Base-by-base conservation (phyloP, 2,113 vertebrate species). In the Entosphenus tridentatus region DNA sequence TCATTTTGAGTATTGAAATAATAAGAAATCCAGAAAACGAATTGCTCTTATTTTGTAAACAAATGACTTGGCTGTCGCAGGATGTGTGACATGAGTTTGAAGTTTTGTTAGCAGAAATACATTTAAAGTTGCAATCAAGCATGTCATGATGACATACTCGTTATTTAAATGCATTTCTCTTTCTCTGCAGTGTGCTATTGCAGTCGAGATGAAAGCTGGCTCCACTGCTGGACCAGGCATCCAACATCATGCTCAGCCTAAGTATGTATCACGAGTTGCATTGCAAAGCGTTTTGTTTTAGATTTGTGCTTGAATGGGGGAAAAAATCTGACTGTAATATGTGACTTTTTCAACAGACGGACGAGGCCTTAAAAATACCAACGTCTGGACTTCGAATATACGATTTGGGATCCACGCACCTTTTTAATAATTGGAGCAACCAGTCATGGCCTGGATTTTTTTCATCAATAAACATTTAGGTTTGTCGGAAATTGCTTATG, bases 171-270 rank as follows among this genome's bases (percentile, higher is more conserved):
- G 9, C 9, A 39, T n/a, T n/a, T 1, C 8, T 39, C 67, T 78
- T 39, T 74, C 39, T 72, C 10, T 73, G 12, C 74, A 98, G 92
- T 98, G 92, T 16, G 84, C 90, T 0, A 78, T 92, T 72, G 90
- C 86, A 8, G 57, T 95, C 75, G 90, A 86, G 78, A 95, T 95
- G 89, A 86, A 76, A 73, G 84, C 89, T 2, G 89, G 93, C 10
- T 89, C 89, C 10, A 82, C 83, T 11, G 77, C 91, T 71, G 92
- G 87, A 21, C 84, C 89, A 8, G 84, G 86, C 3, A 84, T 79
- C 56, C 80, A 91, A 74, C 88, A 95, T 74, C 85, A 90, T 0
- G 89, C 80, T 65, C 80, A 83, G 72, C 83, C 82, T 56, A 98
- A 96, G 92, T 98, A 81, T 80, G 86, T 72, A 3, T 1, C n/a